Evolutionary conservation across 2,113 vertebrate genomes (phyloP).

Genomic region (Lethenteron reissneri): DNA sequence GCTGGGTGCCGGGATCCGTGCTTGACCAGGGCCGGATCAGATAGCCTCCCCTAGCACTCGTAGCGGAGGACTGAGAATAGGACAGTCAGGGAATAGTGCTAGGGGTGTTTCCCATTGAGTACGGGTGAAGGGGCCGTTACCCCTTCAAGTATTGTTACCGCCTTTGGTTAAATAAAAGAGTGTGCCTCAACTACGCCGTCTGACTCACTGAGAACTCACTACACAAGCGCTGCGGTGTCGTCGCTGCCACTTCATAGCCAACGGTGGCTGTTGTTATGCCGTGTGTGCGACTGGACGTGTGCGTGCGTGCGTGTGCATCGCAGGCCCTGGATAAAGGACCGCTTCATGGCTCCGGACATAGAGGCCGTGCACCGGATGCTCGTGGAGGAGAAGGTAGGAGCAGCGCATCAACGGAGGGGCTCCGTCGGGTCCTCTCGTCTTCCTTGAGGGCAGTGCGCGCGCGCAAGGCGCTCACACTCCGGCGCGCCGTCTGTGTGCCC

Average conservation of each 20-base stretch:
- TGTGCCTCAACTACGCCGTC: too few relatives aligned
- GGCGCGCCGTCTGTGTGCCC: background rate
- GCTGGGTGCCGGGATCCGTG: too few relatives aligned
- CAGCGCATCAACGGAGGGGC: background rate
- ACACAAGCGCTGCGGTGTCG: background rate
- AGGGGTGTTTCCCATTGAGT: too few relatives aligned
- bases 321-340: constrained; percentile 93
- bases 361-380: constrained; percentile 62
- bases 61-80: too few relatives aligned
- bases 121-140: too few relatives aligned
- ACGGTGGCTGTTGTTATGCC: too few relatives aligned
- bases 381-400: constrained; percentile 48
- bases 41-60: too few relatives aligned
- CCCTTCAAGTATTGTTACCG: too few relatives aligned
- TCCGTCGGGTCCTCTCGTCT: background rate
- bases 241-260: background rate
- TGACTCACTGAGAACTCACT: too few relatives aligned
- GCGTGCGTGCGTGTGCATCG: background rate
- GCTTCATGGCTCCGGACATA: constrained; percentile 90
- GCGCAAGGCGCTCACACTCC: background rate
- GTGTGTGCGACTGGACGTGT: background rate
- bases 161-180: too few relatives aligned
- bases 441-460: background rate
- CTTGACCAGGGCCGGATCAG: too few relatives aligned
- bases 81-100: too few relatives aligned